A percentile compares a stretch with the other conserved stretches of the same genome.
Conservation (phyloP, 92 coral and sea anemone genomes). For the Parazoanthus darwini region DNA sequence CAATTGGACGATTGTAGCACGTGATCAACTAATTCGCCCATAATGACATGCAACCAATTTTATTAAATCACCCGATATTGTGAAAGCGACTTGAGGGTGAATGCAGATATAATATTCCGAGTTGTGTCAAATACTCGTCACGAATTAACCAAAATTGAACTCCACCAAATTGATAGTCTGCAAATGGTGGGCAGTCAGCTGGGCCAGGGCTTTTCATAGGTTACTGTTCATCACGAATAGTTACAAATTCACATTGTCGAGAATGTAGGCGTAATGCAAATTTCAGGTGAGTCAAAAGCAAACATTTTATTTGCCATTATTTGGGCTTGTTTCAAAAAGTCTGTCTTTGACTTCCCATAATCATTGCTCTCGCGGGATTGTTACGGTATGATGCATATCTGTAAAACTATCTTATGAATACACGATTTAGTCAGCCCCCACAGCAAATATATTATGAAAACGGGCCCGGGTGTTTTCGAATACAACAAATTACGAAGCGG, state of each 20-base stretch:
- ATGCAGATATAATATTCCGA: conserved; percentile 28
- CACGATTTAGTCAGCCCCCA: conserved; percentile 7
- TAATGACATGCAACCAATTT: conserved; percentile 33
- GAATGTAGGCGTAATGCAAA: conserved; percentile 45
- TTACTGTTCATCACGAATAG: conserved; percentile 2
- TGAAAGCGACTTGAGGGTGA: conserved; percentile 35
- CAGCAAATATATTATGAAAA: conserved; percentile 9
- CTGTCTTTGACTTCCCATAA: conserved; percentile 2
- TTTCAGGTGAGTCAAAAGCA: conserved; percentile 47
- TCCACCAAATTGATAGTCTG: conserved; percentile 8
- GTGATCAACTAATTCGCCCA: conserved; percentile 24
- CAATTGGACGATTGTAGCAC: conserved; percentile 31
- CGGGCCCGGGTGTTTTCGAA: conserved; percentile 14
- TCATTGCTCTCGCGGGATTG: background rate
- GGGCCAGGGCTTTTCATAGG: background rate
- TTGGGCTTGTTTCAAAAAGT: conserved; percentile 6
- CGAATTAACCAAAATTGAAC: conserved; percentile 32
- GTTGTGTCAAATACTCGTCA: conserved; percentile 41
- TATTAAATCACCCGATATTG: conserved; percentile 36
- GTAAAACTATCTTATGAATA: background rate
- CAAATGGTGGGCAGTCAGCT: background rate
- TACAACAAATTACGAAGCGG: conserved; percentile 1
- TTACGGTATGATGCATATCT: background rate
- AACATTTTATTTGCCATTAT: conserved; percentile 24
- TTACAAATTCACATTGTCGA: conserved; percentile 26